Evolutionary conservation across 2,113 vertebrate genomes (phyloP), one percentile per base, ranked within the genome.

Genomic region (Apaloderma vittatum): DNA sequence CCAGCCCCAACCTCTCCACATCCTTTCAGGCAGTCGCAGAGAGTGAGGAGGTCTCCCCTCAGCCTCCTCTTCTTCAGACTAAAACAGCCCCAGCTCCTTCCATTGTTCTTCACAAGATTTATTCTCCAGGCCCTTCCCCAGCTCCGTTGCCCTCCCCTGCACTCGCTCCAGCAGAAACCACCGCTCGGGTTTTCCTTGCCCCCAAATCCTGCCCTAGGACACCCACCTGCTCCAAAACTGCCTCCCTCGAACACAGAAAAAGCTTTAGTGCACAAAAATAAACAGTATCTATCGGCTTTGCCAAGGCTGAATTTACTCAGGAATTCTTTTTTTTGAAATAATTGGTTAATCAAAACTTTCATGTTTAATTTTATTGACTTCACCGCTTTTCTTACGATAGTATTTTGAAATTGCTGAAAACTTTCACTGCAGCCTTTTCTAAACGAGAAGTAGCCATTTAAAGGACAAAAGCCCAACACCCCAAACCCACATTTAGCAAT

Each of bases 171-270:
- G 19, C 75, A 54, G 48, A 51, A 93, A 36, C 55, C 37, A 20
- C 7, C 30, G 0, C 26, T 55, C 0, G 0, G 12, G 18, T 58
- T 86, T 84, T 37, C 61, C 65, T 63, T 59, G 71, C 2, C n/a
- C 21, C 17, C 22, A 1, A 57, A 93, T 7, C 21, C 45, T 29
- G 5, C 26, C 32, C 6, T 48, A 19, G 21, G 9, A 34, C 37
- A 24, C 18, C 45, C 6, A 1, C 30, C 52, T 34, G 13, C 57
- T 49, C 55, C 84, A 17, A 37, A 79, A 67, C 0, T 4, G 20
- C 29, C 81, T 81, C 4, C 34, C 32, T 48, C 36, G 37, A 75
- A 20, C 59, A 20, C 74, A 78, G 57, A 30, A 37, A n/a, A 49
- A 2, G 34, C 8, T 55, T 76, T 19, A 49, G 40, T 4, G 61